Base-by-base conservation (phyloP, 2,888 invertebrate genomes). In the Diloba caeruleocephala region DNA sequence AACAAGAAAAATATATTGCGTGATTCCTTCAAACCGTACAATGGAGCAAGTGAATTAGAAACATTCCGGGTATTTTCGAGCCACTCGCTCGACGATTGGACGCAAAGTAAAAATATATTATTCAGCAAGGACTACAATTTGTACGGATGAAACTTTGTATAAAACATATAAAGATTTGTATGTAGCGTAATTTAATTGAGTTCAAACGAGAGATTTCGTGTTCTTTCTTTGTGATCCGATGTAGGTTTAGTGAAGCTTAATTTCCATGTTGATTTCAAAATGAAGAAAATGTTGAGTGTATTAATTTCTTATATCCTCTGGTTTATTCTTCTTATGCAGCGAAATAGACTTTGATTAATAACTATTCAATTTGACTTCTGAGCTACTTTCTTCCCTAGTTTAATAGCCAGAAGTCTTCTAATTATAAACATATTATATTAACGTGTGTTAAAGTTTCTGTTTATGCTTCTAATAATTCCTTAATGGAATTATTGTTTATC, bases 81-180 rank as follows among this genome's bases (percentile, higher is more conserved):
- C n/a, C n/a, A n/a, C 69, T 69, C 44, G 41, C 66, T 67, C 71
- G 71, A 78, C 79, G 79, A 79, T 78, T 69, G 78, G 63, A 76
- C 70, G 68, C 71, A 61, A 77, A 71, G 78, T 74, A 78, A 76
- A 79, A 83, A 81, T 81, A 78, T 78, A 78, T 81, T 81, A 79
- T 81, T 81, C 74, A 77, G 58, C 48, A 52, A 65, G 64, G 67
- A 74, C 67, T 57, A 46, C 75, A 71, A 75, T 73, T 74, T 74
- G 73, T 64, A 56, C 70, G 53, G 59, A 68, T 64, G 64, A 60
- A 67, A 67, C 66, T 66, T 59, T 55, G 52, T 64, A 63, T 61
- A 61, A 52, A 33, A 52, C 37, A 32, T 65, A 48, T 15, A 34
- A 45, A 48, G 32, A 56, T 48, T 51, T 44, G 32, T 56, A 46